Conservation (phyloP, 2,797 vertebrate species). For the Chelidonichthys spinosus region DNA sequence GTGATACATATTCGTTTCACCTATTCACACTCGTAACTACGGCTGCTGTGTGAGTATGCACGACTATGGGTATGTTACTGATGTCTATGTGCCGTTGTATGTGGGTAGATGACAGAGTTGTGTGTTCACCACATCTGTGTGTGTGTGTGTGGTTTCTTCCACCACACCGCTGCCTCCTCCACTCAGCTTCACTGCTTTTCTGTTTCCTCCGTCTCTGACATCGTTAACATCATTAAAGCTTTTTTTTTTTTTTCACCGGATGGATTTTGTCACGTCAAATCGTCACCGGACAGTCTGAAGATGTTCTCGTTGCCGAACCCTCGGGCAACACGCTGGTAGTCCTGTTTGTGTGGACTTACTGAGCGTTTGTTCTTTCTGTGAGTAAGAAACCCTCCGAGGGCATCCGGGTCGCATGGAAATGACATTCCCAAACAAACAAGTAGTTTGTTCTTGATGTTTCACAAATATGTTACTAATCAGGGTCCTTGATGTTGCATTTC, state of each 20-base stretch:
- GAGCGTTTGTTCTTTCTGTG: background rate
- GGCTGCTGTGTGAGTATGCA: background rate
- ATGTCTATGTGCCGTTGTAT: slow-evolving; percentile 8
- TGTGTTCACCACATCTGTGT: slow-evolving; percentile 68
- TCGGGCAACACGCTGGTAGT: background rate
- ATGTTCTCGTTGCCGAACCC: background rate
- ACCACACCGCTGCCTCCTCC: slow-evolving; percentile 57
- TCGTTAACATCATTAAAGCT: slow-evolving; percentile 11
- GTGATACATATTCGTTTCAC: background rate
- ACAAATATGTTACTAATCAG: too few species aligned
- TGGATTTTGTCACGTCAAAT: background rate
- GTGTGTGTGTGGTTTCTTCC: slow-evolving; percentile 66
- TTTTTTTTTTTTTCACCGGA: background rate
- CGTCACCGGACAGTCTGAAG: background rate
- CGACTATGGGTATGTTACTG: background rate
- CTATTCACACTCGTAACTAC: background rate
- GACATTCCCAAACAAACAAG: background rate
- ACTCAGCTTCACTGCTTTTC: slow-evolving; percentile 31
- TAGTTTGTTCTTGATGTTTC: too few species aligned
- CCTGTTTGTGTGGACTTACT: background rate
- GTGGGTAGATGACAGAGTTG: slow-evolving; percentile 60
- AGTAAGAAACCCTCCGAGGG: background rate
- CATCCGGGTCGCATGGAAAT: background rate
- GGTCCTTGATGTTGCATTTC: too few species aligned
- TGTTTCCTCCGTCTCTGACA: slow-evolving; percentile 14